phyloP scores from a whole-genome alignment of 2,888 invertebrate species.

The Amiota minor region DNA sequence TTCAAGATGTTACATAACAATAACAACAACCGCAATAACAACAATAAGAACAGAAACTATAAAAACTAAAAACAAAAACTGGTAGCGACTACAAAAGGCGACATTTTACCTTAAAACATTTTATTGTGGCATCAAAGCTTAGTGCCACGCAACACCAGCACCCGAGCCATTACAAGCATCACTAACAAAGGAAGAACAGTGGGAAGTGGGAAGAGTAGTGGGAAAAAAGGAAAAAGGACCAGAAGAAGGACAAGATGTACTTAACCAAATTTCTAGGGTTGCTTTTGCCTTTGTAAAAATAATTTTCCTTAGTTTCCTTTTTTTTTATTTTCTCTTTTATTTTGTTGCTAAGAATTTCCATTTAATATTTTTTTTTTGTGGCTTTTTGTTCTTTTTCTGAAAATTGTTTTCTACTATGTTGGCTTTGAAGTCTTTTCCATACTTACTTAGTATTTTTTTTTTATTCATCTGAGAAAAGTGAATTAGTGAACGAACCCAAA shows the following conservation, averaged over 20 bases:
- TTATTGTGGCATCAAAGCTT: constrained; percentile 16
- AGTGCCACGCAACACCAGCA: constrained; percentile 2
- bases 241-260: constrained; percentile 10
- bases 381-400: background rate
- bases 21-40: background rate
- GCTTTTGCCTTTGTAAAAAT: constrained; percentile 10
- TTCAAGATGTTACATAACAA: constrained; percentile 10
- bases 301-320: constrained; percentile 8
- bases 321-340: background rate
- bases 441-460: no score
- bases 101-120: constrained; percentile 8
- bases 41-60: constrained; percentile 1
- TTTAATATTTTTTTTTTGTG: constrained; percentile 14
- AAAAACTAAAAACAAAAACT: background rate
- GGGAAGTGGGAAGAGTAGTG: no score
- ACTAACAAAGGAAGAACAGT: background rate
- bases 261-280: constrained; percentile 32
- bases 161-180: background rate
- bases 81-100: constrained; percentile 1
- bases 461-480: no score
- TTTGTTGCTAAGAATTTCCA: constrained; percentile 8
- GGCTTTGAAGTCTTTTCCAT: constrained; percentile 10
- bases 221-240: background rate
- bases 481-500: no score
- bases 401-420: constrained; percentile 9